Evolutionary conservation across 1,140 invertebrate genomes (phyloP), one percentile per base, ranked within the genome.

Genomic region (Bombus fervidus): DNA sequence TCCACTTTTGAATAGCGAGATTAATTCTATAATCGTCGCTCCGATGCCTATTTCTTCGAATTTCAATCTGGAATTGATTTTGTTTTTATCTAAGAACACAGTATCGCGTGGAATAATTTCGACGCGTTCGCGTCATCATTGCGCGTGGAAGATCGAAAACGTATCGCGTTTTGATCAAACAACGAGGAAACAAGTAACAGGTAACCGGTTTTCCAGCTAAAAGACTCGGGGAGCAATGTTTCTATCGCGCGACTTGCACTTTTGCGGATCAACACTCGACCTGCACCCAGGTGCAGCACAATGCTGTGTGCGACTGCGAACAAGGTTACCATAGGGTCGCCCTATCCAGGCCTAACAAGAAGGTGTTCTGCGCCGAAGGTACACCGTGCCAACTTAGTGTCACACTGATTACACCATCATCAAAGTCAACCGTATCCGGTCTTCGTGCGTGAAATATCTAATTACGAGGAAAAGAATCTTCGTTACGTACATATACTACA

Each of bases 341-440:
- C 86, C 96, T 97, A 88, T 96, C 96, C 84, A 96, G 96, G 91
- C 97, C 97, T 68, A 97, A 96, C 86, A 96, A 97, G 90, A 96
- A 96, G 89, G 95, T 97, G 85, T 98, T 98, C 94, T 98, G 98
- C 94, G 97, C 97, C 85, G 97, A 97, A 96, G 97, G 98, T 98
- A 94, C 93, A 87, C 22, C n/a, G 41, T 66, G 74, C 57, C 81
- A 78, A 41, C 53, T 85, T 37, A 37, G 39, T 39, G 64, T 66
- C 57, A 31, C 25, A n/a, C 41, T 3, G 5, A 31, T 53, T 37
- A 3, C 31, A 37, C 53, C 57, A 31, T 3, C 1, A 0, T 10
- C 9, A 22, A 22, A 53, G 47, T 22, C 18, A 22, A 53, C 8
- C 66, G 18, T 12, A 22, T 3, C 2, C 18, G 22, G 0, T 8